phyloP scores from a whole-genome alignment of 1,140 invertebrate genomes.

The Lethrus apterus region DNA sequence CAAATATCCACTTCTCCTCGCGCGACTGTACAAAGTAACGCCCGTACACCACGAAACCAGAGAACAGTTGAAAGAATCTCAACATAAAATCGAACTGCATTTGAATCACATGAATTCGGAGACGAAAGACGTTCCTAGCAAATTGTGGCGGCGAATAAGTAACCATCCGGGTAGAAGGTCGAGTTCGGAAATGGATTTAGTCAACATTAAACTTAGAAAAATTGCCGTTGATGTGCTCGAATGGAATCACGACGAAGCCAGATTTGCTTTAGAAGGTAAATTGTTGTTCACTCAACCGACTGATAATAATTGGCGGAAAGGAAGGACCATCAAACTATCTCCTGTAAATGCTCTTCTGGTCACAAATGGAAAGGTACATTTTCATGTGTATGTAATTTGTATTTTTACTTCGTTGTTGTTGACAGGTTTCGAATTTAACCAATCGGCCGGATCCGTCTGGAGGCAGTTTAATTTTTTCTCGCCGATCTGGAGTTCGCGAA shows the following conservation, averaged over 20 bases:
- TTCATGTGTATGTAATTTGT: background rate
- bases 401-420: background rate
- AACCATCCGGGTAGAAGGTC: conserved; percentile 66
- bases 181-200: conserved; percentile 72
- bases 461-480: conserved; percentile 49
- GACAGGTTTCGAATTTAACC: conserved; percentile 13
- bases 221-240: conserved; percentile 87
- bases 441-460: conserved; percentile 29
- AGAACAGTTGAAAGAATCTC: conserved; percentile 70
- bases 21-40: conserved; percentile 86
- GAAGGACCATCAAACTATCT: conserved; percentile 78
- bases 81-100: conserved; percentile 86
- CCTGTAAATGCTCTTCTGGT: conserved; percentile 82
- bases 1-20: conserved; percentile 88
- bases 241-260: conserved; percentile 86
- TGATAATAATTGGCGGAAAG: conserved; percentile 83
- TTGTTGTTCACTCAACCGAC: conserved; percentile 78
- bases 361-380: conserved; percentile 71
- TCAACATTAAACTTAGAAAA: conserved; percentile 81
- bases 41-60: conserved; percentile 70
- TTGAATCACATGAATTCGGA: conserved; percentile 93
- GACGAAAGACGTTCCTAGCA: conserved; percentile 84
- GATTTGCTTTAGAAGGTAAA: conserved; percentile 80
- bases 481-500: conserved; percentile 67
- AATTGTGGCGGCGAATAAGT: conserved; percentile 81